Evolutionary conservation across 2,797 vertebrate genomes (phyloP).

Genomic region (Heterohyrax brucei): DNA sequence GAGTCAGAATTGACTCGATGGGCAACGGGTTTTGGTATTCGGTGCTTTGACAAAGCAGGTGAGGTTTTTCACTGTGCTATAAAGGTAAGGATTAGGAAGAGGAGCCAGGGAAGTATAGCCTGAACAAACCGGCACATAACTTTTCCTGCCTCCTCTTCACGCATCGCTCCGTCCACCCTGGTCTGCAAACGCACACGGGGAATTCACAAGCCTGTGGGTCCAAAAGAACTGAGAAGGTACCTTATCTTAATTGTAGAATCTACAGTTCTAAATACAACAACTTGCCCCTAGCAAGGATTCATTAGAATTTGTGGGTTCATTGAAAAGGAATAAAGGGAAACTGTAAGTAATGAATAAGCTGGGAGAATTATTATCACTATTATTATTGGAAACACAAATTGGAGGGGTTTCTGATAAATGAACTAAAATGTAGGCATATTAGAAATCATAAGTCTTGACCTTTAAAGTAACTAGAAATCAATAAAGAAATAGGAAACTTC

Average conservation of each 20-base stretch:
- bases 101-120: background rate
- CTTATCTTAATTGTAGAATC: background rate
- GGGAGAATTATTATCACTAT: background rate
- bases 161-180: background rate
- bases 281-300: background rate
- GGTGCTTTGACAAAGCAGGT: background rate
- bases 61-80: background rate
- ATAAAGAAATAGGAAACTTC: background rate
- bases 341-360: background rate
- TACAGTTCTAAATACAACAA: background rate
- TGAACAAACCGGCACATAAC: background rate
- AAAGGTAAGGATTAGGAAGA: background rate
- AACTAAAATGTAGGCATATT: conserved; percentile 47
- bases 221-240: background rate
- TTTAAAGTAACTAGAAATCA: conserved; percentile 29
- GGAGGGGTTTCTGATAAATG: conserved; percentile 22
- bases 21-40: too few relatives aligned
- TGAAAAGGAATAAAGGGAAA: background rate
- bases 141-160: background rate
- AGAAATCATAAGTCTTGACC: conserved; percentile 27
- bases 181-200: background rate
- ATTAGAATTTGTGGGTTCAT: background rate
- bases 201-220: background rate
- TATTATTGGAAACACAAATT: conserved; percentile 16
- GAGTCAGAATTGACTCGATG: too few relatives aligned